A percentile compares a stretch with the other conserved stretches of the same genome.
These are phyloP conservation scores for Aramus guarauna DNA, from an alignment of 2,113 vertebrate genomes.

Conservation along the genomic window DNA sequence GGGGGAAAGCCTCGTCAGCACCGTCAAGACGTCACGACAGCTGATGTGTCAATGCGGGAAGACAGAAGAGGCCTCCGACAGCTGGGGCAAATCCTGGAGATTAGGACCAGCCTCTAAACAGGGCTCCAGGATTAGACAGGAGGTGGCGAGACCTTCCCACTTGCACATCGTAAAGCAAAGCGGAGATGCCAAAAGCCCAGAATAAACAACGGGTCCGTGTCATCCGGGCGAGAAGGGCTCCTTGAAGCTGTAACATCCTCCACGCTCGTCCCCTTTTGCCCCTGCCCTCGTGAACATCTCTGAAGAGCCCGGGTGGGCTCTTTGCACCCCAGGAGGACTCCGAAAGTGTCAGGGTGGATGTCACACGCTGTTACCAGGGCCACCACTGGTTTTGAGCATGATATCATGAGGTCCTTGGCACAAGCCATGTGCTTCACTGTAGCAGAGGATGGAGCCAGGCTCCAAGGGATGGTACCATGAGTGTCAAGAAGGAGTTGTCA, in stretches of 20 bases:
- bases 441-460: neutral
- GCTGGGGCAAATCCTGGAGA: neutral
- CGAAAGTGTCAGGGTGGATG: neutral
- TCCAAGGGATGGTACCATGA: neutral
- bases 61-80: neutral
- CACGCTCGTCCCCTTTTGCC: rapidly evolving
- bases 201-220: rapidly evolving
- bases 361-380: neutral
- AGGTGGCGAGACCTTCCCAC: neutral
- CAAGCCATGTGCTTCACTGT: neutral
- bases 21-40: rapidly evolving
- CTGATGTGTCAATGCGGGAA: rapidly evolving
- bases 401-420: neutral
- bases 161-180: rapidly evolving
- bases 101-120: neutral
- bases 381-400: neutral
- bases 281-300: neutral
- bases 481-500: neutral
- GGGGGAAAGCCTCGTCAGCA: rapidly evolving
- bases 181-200: neutral
- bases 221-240: neutral
- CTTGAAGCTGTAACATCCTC: neutral
- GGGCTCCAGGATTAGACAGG: neutral
- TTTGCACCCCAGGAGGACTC: neutral
- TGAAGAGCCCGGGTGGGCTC: neutral